Base-by-base conservation (phyloP, 2,888 invertebrate genomes). In the Zaprionus obscuricornis region DNA sequence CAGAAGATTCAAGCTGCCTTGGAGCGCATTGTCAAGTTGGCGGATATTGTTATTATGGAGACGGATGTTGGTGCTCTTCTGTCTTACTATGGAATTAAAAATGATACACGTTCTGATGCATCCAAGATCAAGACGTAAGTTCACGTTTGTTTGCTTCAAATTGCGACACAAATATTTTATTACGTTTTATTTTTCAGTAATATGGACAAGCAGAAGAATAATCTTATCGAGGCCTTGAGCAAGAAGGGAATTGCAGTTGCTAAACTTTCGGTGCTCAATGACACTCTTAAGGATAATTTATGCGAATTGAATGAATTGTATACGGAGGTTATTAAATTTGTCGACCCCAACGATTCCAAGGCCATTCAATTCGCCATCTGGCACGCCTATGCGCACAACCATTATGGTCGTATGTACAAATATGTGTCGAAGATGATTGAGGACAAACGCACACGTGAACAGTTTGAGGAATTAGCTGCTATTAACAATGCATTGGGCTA, bases 181-280 rank as follows among this genome's bases (percentile, higher is more conserved):
- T 24, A 0, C 5, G n/a, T n/a, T n/a, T 20, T 3, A 13, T 13
- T 37, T 68, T 69, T 0, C 88, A 95, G 95, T 62, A 93, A 93
- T 70, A 96, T 97, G 93, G 98, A 98, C 67, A 95, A 95, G 85
- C 95, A 96, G 87, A 96, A 95, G 86, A 93, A 91, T 39, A 93
- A 93, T 60, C 91, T 97, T 42, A 90, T 98, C 34, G 98, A 98
- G 75, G 95, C 96, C 14, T 90, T 96, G 42, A 93, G 94, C 24
- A 94, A 95, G 63, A 94, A 93, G 88, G 96, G 96, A 42, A 92
- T 94, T 56, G 94, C 95, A 42, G 88, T 95, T 63, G 93, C 94
- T 73, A 93, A 95, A 58, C 90, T 94, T 57, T 91, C 91, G 42
- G 74, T 85, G 6, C 52, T 89, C 42, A 85, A 89, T 36, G 81